Percentiles rank a stretch among this genome's conserved stretches.
Conservation (phyloP, 1,140 invertebrate species). For the Pteromalus puparum region DNA sequence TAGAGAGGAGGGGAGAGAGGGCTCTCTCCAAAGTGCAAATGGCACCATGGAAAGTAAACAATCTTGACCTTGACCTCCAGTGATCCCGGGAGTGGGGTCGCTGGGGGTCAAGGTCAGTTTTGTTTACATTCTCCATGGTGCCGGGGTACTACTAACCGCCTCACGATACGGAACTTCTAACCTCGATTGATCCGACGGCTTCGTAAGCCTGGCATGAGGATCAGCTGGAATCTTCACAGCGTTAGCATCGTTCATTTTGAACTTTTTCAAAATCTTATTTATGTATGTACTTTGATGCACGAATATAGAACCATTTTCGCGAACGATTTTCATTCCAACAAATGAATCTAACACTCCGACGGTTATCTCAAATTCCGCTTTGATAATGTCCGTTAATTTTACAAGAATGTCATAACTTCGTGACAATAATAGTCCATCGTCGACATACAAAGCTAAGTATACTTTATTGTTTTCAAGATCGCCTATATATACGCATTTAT, state of each 20-base stretch:
- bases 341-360: constrained; percentile 51
- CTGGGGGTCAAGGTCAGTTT: too few relatives aligned
- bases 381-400: constrained; percentile 22
- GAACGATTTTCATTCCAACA: constrained; percentile 62
- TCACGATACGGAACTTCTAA: constrained; percentile 63
- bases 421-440: constrained; percentile 48
- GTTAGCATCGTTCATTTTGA: constrained; percentile 46
- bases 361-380: constrained; percentile 42
- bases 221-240: constrained; percentile 49
- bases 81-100: too few relatives aligned
- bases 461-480: background rate
- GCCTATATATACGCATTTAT: constrained; percentile 22
- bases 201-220: constrained; percentile 26
- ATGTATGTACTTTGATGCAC: constrained; percentile 50
- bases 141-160: too few relatives aligned
- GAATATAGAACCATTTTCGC: constrained; percentile 49
- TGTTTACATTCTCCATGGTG: too few relatives aligned
- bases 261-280: constrained; percentile 44
- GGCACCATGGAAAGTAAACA: too few relatives aligned
- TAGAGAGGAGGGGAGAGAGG: too few relatives aligned
- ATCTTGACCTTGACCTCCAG: too few relatives aligned
- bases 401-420: constrained; percentile 6
- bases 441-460: constrained; percentile 49
- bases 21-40: too few relatives aligned
- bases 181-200: background rate